phyloP scores from a whole-genome alignment of 2,888 invertebrate species.

The Nebria brevicollis region DNA sequence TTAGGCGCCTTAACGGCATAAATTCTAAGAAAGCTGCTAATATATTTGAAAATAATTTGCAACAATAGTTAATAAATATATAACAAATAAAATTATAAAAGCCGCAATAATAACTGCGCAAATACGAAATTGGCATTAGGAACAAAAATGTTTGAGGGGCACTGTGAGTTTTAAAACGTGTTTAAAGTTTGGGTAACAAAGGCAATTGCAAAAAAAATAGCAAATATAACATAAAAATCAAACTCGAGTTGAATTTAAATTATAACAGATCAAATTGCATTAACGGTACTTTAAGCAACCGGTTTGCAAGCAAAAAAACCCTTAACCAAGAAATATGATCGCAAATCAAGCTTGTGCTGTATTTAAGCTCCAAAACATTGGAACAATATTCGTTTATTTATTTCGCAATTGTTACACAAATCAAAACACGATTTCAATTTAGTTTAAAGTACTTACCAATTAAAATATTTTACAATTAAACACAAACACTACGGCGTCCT shows the following conservation, averaged over 20 bases:
- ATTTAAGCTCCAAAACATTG: not conserved
- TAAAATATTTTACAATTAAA: slow-evolving; percentile 21
- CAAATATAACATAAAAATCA: not conserved
- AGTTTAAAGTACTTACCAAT: slow-evolving; percentile 30
- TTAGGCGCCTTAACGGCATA: too few relatives aligned
- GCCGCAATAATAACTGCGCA: not conserved
- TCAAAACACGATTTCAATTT: slow-evolving; percentile 13
- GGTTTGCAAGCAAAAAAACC: slow-evolving; percentile 31
- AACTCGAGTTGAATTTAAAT: not conserved
- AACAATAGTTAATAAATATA: not conserved
- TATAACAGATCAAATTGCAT: not conserved
- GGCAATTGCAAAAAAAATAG: not conserved
- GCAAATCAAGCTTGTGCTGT: slow-evolving; percentile 5
- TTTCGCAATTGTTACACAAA: not conserved
- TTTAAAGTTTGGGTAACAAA: not conserved
- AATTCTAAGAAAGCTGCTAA: too few relatives aligned
- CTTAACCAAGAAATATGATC: slow-evolving; percentile 40
- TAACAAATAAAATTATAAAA: not conserved
- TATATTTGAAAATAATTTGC: too few relatives aligned
- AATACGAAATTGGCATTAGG: not conserved
- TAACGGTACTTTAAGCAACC: slow-evolving; percentile 23
- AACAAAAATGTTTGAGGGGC: not conserved
- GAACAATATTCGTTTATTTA: not conserved
- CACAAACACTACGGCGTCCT: slow-evolving; percentile 35
- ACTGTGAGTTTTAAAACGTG: not conserved